Evolutionary conservation across 2,888 invertebrate genomes (phyloP).

Genomic region (Drosophila nigritarsus): DNA sequence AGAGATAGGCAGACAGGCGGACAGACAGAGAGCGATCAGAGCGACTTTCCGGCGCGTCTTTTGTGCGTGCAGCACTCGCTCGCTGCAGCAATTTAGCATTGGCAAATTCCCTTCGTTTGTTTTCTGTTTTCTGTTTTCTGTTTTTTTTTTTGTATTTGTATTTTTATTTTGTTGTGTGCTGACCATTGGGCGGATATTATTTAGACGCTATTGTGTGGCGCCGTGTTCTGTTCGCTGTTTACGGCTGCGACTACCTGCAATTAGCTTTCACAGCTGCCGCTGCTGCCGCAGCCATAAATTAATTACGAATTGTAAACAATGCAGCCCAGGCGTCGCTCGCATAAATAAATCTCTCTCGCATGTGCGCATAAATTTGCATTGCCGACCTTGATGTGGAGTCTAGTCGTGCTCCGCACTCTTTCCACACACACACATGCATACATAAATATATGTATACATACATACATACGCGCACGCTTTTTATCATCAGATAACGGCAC

Average conservation of each 20-base stretch:
- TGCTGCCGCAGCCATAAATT: constrained; percentile 61
- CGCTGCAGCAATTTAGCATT: constrained; percentile 48
- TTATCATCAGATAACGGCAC: constrained; percentile 67
- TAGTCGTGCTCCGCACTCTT: constrained; percentile 2
- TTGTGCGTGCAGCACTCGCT: constrained; percentile 55
- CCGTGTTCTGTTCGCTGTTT: constrained; percentile 38
- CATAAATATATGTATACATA: background rate
- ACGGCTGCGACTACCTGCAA: constrained; percentile 62
- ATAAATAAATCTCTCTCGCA: constrained; percentile 73
- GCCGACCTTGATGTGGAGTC: constrained; percentile 57
- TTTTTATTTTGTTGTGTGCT: constrained; percentile 37
- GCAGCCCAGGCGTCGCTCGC: constrained; percentile 64
- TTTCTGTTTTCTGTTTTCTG: background rate
- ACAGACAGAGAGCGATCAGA: constrained; percentile 8
- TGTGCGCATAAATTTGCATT: constrained; percentile 75
- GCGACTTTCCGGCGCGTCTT: constrained; percentile 62
- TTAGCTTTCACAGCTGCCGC: constrained; percentile 66
- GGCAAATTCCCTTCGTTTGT: constrained; percentile 28
- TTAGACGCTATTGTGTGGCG: constrained; percentile 82
- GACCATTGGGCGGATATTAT: constrained; percentile 82
- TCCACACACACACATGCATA: background rate
- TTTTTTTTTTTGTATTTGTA: constrained; percentile 31
- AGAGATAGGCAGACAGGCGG: background rate
- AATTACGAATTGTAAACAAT: constrained; percentile 76
- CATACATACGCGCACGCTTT: constrained; percentile 11